Conservation (phyloP, 2,888 invertebrate genomes). For the Scaptomyza tumidula region DNA sequence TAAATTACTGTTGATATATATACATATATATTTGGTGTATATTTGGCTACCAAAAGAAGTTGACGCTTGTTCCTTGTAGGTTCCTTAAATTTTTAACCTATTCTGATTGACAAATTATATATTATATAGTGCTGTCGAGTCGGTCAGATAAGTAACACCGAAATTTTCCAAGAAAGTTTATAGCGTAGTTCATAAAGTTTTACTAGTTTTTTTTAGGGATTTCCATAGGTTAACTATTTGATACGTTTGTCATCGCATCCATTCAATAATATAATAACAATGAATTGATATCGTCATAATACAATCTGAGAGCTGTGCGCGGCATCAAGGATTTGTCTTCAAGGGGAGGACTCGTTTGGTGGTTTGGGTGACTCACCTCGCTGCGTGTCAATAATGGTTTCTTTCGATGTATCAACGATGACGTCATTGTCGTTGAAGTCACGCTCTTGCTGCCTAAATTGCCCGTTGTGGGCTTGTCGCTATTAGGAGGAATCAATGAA, state of each 20-base stretch:
- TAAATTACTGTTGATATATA: not conserved
- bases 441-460: conserved; percentile 22
- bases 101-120: too few relatives aligned
- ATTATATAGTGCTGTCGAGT: too few relatives aligned
- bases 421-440: conserved; percentile 72
- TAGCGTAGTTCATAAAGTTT: not conserved
- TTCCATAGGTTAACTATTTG: not conserved
- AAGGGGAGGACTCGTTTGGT: conserved; percentile 4
- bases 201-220: not conserved
- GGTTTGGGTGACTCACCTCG: conserved; percentile 84
- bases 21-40: not conserved
- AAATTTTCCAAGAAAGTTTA: not conserved
- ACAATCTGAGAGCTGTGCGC: conserved; percentile 4
- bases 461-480: conserved; percentile 38
- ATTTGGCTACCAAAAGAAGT: not conserved
- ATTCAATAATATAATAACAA: conserved; percentile 1
- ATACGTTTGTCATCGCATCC: not conserved
- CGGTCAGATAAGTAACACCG: not conserved
- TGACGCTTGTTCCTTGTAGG: not conserved
- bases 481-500: conserved; percentile 45
- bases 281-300: conserved; percentile 1
- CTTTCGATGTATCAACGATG: conserved; percentile 83
- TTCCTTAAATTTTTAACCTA: not conserved
- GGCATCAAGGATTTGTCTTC: conserved; percentile 8
- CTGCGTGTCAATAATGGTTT: conserved; percentile 84